phyloP scores from a whole-genome alignment of 2,888 invertebrate species.

The Caenorhabditis panamensis region DNA sequence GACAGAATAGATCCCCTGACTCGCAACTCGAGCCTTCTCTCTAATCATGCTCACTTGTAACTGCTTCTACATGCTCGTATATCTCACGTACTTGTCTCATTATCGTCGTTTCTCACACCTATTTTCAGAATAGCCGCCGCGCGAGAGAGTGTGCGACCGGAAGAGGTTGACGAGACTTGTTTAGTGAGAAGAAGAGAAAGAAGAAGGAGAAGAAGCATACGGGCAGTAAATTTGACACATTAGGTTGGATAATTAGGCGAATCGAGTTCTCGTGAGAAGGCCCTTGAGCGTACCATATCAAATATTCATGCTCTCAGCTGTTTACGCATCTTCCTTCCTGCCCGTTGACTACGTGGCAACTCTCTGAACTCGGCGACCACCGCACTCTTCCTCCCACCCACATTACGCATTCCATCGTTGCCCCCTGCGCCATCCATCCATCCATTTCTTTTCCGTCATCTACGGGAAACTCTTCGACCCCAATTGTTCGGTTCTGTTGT shows the following conservation, averaged over 20 bases:
- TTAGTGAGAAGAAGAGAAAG: conserved; percentile 11
- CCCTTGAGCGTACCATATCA: conserved; percentile 20
- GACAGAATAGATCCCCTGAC: no score
- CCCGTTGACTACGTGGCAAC: conserved; percentile 29
- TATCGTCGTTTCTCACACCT: conserved; percentile 29
- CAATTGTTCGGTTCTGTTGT: conserved; percentile 2
- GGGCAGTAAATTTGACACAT: conserved; percentile 32
- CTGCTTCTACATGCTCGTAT: conserved; percentile 3
- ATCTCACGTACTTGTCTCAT: conserved; percentile 32
- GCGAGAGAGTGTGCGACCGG: conserved; percentile 8
- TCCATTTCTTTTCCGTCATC: conserved; percentile 5
- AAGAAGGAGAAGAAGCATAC: conserved; percentile 13
- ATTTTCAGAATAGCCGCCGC: conserved; percentile 14
- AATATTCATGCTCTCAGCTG: conserved; percentile 44
- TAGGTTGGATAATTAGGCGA: conserved; percentile 32
- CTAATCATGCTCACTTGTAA: background rate
- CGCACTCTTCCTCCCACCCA: conserved; percentile 17
- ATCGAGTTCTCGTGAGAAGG: background rate
- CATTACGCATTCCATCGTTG: conserved; percentile 49
- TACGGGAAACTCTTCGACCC: background rate
- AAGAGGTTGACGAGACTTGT: background rate
- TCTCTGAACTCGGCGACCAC: conserved; percentile 2
- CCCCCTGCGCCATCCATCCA: background rate
- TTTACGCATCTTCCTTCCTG: background rate
- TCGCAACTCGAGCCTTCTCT: background rate